Base-by-base conservation (phyloP, 1,140 invertebrate genomes). In the Drosophila ambigua region DNA sequence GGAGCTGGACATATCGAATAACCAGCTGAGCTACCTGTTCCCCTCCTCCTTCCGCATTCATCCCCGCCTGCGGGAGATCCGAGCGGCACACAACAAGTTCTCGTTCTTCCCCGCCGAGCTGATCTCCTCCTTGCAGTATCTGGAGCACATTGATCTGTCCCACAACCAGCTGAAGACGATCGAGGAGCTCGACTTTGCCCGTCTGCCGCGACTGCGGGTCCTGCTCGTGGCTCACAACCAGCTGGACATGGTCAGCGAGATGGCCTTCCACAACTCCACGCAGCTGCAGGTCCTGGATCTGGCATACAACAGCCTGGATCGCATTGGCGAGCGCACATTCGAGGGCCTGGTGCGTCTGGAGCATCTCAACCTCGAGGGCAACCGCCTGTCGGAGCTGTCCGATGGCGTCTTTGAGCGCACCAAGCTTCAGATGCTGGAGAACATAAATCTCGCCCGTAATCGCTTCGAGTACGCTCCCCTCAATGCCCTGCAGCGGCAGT, bases 221-320 rank as follows among this genome's bases (percentile, higher is more conserved):
- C 90, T 98, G 24, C 92, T 95, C 68, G 90, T 98, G 9, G 94
- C 95, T 0, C 88, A 95, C 60, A 98, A 98, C 87, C 92, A 95
- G 72, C 94, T 98, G 68, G 96, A 97, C 79, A 94, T 94, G 58
- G 94, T 98, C 9, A 96, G 95, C 71, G 96, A 97, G 92, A 95
- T 96, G 92, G 96, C 97, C 0, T 98, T 98, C 90, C 95, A 97
- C 75, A 98, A 98, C 89, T 98, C 97, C 0, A 95, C 96, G 0
- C 97, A 97, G 92, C 93, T 98, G 57, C 97, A 98, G 90, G 83
- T 94, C 11, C 85, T 98, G 26, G 95, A 98, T 92, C 92, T 98
- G 43, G 94, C 95, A 1, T 79, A 93, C 48, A 98, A 98, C 90
- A 94, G 94, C 60, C 92, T 98, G 13, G 95, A 96, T 76, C 92